Conservation (phyloP, 1,140 invertebrate species). For the Apocrypta bakeri region DNA sequence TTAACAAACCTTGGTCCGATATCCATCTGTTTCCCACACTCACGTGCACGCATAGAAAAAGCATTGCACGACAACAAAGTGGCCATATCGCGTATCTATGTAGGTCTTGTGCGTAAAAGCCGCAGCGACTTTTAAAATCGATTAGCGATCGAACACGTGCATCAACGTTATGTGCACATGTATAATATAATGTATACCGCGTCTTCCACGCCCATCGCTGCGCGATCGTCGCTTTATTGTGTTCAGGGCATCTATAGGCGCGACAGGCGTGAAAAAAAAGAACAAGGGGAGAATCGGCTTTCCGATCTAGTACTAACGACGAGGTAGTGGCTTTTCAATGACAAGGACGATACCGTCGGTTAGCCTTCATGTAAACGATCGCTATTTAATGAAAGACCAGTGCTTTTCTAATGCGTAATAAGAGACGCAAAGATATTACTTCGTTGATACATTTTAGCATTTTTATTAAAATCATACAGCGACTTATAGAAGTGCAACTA, state of each 20-base stretch:
- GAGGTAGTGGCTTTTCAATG: neutral
- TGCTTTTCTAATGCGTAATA: no score
- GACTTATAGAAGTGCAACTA: no score
- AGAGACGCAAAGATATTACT: no score
- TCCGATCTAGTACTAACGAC: slow-evolving; percentile 7
- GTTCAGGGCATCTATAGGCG: neutral
- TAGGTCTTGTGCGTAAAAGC: neutral
- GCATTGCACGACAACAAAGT: neutral
- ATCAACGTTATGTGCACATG: neutral
- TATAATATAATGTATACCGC: neutral
- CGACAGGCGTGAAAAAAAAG: slow-evolving; percentile 7
- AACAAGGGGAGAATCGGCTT: neutral
- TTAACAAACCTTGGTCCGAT: neutral
- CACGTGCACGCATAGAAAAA: neutral
- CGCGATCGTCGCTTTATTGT: slow-evolving; percentile 13
- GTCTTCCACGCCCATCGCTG: neutral
- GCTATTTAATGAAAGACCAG: neutral
- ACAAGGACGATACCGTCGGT: no score
- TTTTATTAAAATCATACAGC: neutral
- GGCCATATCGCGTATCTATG: neutral
- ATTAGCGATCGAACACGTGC: slow-evolving; percentile 28
- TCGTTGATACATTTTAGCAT: neutral
- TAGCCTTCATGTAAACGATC: neutral
- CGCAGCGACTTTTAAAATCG: slow-evolving; percentile 4
- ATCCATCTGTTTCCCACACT: neutral